A percentile compares a stretch with the other conserved stretches of the same genome.
These are phyloP conservation scores for Microtus oregoni DNA, from an alignment of 2,113 vertebrate genomes.

Conservation along the genomic window DNA sequence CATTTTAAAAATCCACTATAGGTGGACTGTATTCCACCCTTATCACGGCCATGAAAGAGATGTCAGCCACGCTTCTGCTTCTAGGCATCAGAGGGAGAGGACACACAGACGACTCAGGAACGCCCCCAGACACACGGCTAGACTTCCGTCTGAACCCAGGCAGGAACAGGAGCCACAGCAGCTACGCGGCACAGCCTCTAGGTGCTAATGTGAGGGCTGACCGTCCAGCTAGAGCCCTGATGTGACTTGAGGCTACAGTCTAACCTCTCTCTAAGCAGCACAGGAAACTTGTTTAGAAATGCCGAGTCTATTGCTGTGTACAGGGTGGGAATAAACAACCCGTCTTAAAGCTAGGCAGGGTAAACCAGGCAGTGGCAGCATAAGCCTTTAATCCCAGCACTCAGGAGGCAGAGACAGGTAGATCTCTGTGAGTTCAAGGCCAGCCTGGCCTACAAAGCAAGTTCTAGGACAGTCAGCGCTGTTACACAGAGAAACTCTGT, in stretches of 20 bases:
- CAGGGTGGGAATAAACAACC: background rate
- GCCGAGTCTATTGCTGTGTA: background rate
- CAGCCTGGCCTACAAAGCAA: no score
- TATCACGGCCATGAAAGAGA: background rate
- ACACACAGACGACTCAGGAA: background rate
- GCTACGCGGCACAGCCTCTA: rapidly evolving
- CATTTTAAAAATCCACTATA: background rate
- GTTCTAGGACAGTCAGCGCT: no score
- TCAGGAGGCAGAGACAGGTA: no score
- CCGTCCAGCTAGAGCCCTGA: background rate
- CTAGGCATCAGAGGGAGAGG: background rate
- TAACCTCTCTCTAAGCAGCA: background rate
- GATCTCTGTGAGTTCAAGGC: no score
- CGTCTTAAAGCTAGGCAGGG: background rate
- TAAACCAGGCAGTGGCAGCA: no score
- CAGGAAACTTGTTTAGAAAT: background rate
- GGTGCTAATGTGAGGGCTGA: background rate
- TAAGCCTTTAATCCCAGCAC: no score
- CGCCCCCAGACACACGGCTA: background rate
- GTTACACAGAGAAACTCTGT: no score
- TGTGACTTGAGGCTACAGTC: background rate
- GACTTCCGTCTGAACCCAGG: background rate
- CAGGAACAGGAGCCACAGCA: background rate
- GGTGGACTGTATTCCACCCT: no score
- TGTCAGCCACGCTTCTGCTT: background rate